phyloP scores from a whole-genome alignment of 2,797 vertebrate genomes.

The Mallotus villosus region DNA sequence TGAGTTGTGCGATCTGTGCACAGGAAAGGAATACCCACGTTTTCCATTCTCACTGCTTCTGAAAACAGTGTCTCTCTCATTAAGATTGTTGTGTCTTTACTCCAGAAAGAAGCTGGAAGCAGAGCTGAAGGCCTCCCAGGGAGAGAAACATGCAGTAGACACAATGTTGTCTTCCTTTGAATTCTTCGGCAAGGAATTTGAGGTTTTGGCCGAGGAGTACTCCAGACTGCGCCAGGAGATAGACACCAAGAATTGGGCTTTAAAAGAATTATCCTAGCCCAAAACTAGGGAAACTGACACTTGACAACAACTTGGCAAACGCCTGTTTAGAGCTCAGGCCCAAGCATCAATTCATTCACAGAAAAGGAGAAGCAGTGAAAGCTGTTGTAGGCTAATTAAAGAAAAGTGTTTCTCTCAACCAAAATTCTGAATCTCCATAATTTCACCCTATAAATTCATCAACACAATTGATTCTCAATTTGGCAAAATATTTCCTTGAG shows the following conservation, averaged over 20 bases:
- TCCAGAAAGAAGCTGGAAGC: slow-evolving; percentile 76
- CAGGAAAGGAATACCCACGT: background rate
- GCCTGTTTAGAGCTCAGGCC: background rate
- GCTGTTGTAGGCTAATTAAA: background rate
- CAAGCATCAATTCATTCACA: background rate
- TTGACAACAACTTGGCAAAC: background rate
- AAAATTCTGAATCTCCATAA: background rate
- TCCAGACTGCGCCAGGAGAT: slow-evolving; percentile 73
- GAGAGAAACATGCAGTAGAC: slow-evolving; percentile 72
- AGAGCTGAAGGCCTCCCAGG: slow-evolving; percentile 64
- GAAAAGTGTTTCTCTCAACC: background rate
- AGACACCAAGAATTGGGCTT: slow-evolving; percentile 80
- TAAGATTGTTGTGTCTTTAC: background rate
- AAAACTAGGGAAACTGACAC: background rate
- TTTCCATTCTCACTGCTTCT: background rate
- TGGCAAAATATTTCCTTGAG: background rate
- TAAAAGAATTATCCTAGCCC: slow-evolving; percentile 76
- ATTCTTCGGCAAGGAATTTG: slow-evolving; percentile 83
- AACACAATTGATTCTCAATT: background rate
- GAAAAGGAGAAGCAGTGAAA: background rate
- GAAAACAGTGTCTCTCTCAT: background rate
- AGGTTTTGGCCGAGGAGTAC: slow-evolving; percentile 82
- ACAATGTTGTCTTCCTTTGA: slow-evolving; percentile 79
- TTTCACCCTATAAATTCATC: background rate
- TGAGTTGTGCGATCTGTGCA: slow-evolving; percentile 43